Evolutionary conservation across 2,113 vertebrate species (phyloP), one percentile per base, ranked within the genome.

Genomic region (Carassius carassius): DNA sequence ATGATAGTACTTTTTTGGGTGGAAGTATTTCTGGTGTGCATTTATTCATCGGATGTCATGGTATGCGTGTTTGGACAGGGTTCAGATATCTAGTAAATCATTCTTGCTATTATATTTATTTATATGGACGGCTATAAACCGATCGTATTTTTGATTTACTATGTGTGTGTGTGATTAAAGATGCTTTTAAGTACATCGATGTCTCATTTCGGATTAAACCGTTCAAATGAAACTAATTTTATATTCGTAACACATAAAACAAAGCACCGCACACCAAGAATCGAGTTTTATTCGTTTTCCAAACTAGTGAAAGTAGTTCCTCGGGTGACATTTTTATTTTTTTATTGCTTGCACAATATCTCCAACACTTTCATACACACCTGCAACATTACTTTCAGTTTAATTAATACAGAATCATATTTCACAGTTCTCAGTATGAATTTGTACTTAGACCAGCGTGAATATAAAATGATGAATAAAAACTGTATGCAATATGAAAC

Each of bases 401-500:
- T n/a, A 44, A 2, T 41, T 72, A 41, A 41, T 41, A 41, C 67
- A 70, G 21, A 70, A 41, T 10, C 32, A 9, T 44, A n/a, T 44
- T 35, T 19, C 16, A 17, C 63, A 72, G 16, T 76, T n/a, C 74
- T 32, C 47, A 56, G 10, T 35, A 35, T 77, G 75, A 56, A 32
- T 19, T 5, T 13, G 44, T 29, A 12, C 17, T 54, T 29, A 44
- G 72, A 49, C 72, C n/a, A 51, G 44, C 11, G 19, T 78, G 77
- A 62, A 62, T 41, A 63, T 63, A 63, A 79, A 79, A 60, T 25
- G 7, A 25, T 79, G 13, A 60, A 78, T 78, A 56, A n/a, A 78
- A 79, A 79, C 58, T 41, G 51, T 5, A 23, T 14, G 49, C 54
- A 13, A 32, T 58, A 58, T 47, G 58, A 63, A 25, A 78, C 1